phyloP scores from a whole-genome alignment of 2,797 vertebrate species.

The Sparidentex hasta region DNA sequence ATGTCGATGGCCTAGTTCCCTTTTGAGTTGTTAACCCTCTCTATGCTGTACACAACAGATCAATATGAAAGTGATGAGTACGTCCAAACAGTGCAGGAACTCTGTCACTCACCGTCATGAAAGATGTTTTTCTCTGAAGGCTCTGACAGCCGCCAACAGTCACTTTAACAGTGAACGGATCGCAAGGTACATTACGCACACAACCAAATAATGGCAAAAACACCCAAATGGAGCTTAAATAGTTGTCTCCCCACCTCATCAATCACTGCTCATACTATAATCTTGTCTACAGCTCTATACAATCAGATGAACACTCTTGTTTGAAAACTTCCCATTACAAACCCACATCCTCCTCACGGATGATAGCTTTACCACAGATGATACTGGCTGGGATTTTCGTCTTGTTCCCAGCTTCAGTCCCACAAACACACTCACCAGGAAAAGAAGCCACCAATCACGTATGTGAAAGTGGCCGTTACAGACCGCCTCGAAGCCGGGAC shows the following conservation, averaged over 20 bases:
- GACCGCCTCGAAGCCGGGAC: constrained; percentile 45
- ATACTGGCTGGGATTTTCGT: constrained; percentile 20
- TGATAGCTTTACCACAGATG: constrained; percentile 19
- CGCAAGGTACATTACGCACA: constrained; percentile 13
- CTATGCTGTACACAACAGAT: neutral
- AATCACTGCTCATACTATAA: constrained; percentile 18
- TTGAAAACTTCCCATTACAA: constrained; percentile 32
- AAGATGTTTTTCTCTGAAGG: neutral
- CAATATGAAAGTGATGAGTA: constrained; percentile 20
- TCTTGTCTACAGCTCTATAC: constrained; percentile 10
- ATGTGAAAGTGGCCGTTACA: constrained; percentile 55
- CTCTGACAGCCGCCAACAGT: neutral
- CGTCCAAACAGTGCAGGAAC: constrained; percentile 16
- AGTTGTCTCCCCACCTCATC: constrained; percentile 26
- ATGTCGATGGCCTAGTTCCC: constrained; percentile 83
- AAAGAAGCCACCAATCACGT: constrained; percentile 61
- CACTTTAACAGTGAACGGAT: constrained; percentile 10
- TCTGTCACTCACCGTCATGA: constrained; percentile 2
- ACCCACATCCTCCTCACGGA: constrained; percentile 41
- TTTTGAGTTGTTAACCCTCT: constrained; percentile 75
- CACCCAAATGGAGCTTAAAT: constrained; percentile 9
- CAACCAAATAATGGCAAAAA: constrained; percentile 25
- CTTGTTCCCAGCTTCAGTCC: constrained; percentile 27
- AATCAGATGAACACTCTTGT: constrained; percentile 19
- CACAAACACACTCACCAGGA: constrained; percentile 46